A percentile compares a stretch with the other conserved stretches of the same genome.
phyloP scores from a whole-genome alignment of 2,113 vertebrate species.

The Rattus rattus region DNA sequence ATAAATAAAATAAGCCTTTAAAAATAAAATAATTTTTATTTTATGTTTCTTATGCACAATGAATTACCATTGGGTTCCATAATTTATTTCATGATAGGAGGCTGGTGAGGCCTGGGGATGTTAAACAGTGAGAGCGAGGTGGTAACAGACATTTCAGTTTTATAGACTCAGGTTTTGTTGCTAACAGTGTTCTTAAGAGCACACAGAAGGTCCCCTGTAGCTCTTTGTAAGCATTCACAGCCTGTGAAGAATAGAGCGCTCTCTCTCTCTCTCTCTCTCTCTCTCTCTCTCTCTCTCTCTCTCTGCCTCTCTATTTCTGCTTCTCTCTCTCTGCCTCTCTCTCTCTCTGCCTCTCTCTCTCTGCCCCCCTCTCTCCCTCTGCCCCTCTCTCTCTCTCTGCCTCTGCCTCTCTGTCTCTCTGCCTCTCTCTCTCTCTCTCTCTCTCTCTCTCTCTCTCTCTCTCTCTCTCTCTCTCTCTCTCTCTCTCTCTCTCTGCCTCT shows the following conservation, averaged over 20 bases:
- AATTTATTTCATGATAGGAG: constrained; percentile 12
- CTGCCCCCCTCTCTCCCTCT: background rate
- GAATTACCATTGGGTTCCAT: background rate
- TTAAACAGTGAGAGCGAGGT: background rate
- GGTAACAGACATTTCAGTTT: background rate
- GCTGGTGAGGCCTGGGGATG: background rate
- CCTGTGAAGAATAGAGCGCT: constrained; percentile 13
- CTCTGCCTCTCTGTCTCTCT: too few relatives aligned
- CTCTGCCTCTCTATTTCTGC: too few relatives aligned
- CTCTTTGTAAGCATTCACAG: background rate
- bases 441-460: too few relatives aligned
- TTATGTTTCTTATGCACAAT: constrained; percentile 26
- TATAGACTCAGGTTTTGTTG: background rate
- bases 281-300: too few relatives aligned
- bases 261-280: background rate
- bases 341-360: too few relatives aligned
- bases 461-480: background rate
- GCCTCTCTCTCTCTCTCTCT: too few relatives aligned
- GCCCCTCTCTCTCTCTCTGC: too few relatives aligned
- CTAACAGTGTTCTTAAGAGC: background rate
- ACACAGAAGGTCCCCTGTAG: background rate
- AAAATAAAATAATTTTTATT: constrained; percentile 10
- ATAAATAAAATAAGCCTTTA: background rate
- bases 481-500: too few relatives aligned
- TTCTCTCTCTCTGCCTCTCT: too few relatives aligned